Base-by-base conservation (phyloP, 2,797 vertebrate genomes). In the Falco cherrug region DNA sequence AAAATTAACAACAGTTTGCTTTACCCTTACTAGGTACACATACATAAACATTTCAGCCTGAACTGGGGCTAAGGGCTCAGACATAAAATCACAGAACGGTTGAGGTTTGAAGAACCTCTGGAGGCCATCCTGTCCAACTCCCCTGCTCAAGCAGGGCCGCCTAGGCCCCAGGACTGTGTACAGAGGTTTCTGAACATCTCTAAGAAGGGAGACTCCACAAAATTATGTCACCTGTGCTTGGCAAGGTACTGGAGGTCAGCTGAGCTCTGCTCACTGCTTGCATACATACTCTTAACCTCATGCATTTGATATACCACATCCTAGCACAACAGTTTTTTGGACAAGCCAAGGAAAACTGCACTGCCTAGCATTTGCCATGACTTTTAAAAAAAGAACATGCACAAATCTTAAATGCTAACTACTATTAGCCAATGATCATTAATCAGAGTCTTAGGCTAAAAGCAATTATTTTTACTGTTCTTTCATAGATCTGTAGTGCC, bases 211-310 rank as follows among this genome's bases (percentile, higher is more conserved):
- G 10, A 26, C 14, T 50, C 54, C 29, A 33, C 24, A 70, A 25
- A 48, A 59, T 26, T 17, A 28, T 0, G 0, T 8, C 15, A 43
- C 6, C 6, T 2, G 1, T 1, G 3, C 31, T 18, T n/a, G 13
- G 16, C 21, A 61, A 11, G 11, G 8, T 35, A 28, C 21, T 18
- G 25, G n/a, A 51, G 4, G 1, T 39, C 29, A 63, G 25, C 67
- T 45, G 53, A 77, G 8, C 29, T 73, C 41, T 1, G 0, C 51
- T 60, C 60, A 41, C n/a, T 28, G 33, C 8, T 22, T 37, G 28
- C 13, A 2, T 18, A 73, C 7, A 7, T 10, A 18, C 22, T 17
- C 21, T 25, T 50, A 56, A 63, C 9, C 50, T 47, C 15, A 68
- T 33, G 57, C 64, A 51, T 31, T 33, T 65, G 48, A 71, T 2